Percentiles rank a stretch among this genome's conserved stretches.
Evolutionary conservation across 1,140 invertebrate genomes (phyloP).

Genomic region (Euglossa dilemma): DNA sequence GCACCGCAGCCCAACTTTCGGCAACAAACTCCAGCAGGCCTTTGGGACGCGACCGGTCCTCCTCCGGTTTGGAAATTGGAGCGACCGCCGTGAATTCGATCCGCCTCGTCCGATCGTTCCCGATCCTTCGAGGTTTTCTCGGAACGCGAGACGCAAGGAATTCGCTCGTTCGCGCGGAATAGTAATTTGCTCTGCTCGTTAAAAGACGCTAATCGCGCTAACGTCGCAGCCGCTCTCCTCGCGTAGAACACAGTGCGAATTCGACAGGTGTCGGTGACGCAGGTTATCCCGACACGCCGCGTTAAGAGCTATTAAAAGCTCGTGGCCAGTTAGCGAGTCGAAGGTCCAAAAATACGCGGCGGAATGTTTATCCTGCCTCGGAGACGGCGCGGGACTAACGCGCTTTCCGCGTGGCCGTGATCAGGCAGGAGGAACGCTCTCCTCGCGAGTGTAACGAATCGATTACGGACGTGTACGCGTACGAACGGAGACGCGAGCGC

Average conservation of each 20-base stretch:
- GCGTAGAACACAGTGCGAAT: not conserved
- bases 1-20: conserved; percentile 28
- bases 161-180: no score
- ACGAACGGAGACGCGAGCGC: not conserved
- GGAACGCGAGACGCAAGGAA: no score
- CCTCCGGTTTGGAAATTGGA: not conserved
- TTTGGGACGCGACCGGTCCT: not conserved
- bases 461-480: not conserved
- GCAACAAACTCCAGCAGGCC: conserved; percentile 9
- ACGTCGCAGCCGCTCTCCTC: not conserved
- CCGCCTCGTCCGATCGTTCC: no score
- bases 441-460: not conserved
- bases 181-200: not conserved
- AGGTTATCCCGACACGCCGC: not conserved
- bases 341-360: not conserved
- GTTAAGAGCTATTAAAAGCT: conserved; percentile 1
- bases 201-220: not conserved
- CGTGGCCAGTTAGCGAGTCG: not conserved
- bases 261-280: not conserved
- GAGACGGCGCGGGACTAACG: not conserved
- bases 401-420: not conserved
- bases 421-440: not conserved
- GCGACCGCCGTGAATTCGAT: not conserved
- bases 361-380: not conserved
- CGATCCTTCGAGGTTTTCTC: no score